Evolutionary conservation across 2,797 vertebrate species (phyloP).

Genomic region (Enteromius viviparus): DNA sequence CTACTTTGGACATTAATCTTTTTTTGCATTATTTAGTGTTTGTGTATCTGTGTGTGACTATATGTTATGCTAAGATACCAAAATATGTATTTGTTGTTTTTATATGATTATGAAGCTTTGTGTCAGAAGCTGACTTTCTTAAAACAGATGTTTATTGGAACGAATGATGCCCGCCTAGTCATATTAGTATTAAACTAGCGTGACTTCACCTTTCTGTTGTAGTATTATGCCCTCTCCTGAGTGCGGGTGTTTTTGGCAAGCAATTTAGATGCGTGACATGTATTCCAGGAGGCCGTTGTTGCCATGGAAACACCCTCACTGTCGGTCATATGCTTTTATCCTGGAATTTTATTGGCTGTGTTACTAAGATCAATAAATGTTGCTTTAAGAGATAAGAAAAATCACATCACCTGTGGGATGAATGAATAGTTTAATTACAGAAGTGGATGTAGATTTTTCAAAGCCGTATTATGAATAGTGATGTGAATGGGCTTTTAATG

Average conservation of each 20-base stretch:
- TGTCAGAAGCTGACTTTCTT: background rate
- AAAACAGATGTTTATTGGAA: background rate
- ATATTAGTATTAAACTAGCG: background rate
- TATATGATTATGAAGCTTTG: background rate
- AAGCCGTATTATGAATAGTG: background rate
- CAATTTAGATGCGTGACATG: slow-evolving; percentile 91
- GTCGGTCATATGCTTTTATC: slow-evolving; percentile 50
- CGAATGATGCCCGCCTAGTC: background rate
- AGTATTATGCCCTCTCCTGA: slow-evolving; percentile 36
- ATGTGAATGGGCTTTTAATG: background rate
- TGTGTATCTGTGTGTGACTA: background rate
- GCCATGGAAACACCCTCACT: slow-evolving; percentile 66
- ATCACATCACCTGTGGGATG: slow-evolving; percentile 21
- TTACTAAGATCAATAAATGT: slow-evolving; percentile 49
- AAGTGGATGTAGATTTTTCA: background rate
- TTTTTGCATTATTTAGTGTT: slow-evolving; percentile 1
- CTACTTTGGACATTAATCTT: slow-evolving; percentile 9
- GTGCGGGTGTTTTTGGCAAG: slow-evolving; percentile 65
- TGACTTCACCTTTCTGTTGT: slow-evolving; percentile 41
- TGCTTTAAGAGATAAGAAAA: slow-evolving; percentile 36
- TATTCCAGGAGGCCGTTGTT: slow-evolving; percentile 88
- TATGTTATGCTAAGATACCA: background rate
- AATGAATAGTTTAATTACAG: slow-evolving; percentile 34
- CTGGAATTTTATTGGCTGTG: slow-evolving; percentile 53
- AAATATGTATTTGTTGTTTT: background rate